Percentiles rank a stretch among this genome's conserved stretches.
phyloP scores from a whole-genome alignment of 2,797 vertebrate genomes.

The Strix occidentalis region DNA sequence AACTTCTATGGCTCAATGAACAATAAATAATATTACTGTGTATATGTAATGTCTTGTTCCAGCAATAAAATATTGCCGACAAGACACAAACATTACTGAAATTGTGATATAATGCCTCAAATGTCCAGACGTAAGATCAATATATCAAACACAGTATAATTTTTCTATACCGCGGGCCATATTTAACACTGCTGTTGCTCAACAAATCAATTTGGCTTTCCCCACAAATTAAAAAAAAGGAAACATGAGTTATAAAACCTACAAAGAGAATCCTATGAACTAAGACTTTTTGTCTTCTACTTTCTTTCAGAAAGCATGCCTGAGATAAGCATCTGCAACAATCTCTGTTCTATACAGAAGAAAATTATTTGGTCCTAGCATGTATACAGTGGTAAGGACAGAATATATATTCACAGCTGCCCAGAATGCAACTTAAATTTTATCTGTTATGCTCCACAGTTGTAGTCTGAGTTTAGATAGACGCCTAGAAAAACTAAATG shows the following conservation, averaged over 20 bases:
- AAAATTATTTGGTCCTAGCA: neutral
- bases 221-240: neutral
- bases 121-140: neutral
- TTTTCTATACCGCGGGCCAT: neutral
- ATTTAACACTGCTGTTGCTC: neutral
- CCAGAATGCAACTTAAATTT: neutral
- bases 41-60: constrained; percentile 14
- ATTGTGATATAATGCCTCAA: constrained; percentile 29
- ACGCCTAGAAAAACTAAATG: neutral
- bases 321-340: neutral
- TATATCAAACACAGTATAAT: neutral
- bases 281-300: neutral
- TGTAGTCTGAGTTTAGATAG: neutral
- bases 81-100: constrained; percentile 8
- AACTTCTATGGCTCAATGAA: neutral
- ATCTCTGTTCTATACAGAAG: neutral
- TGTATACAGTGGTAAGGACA: neutral
- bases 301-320: neutral
- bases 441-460: neutral
- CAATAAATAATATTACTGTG: constrained; percentile 26
- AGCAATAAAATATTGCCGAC: constrained; percentile 23
- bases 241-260: neutral
- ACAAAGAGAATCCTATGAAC: neutral
- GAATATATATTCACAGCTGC: neutral
- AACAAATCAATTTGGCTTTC: neutral